phyloP scores from a whole-genome alignment of 2,797 vertebrate species.

The Scarus forsteni region DNA sequence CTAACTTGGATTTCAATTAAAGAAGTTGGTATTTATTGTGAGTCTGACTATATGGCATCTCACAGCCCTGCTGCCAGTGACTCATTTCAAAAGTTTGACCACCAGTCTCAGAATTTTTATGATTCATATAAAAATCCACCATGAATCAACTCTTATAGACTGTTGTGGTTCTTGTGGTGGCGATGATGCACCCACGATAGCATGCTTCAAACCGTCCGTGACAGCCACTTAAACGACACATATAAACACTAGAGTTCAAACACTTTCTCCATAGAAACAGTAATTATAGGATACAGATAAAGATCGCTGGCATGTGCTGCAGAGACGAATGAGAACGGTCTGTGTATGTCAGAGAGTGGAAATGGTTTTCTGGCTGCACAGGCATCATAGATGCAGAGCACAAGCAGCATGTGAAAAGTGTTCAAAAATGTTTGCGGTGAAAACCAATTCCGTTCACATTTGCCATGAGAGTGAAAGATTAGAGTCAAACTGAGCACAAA shows the following conservation, averaged over 20 bases:
- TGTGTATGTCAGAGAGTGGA: constrained; percentile 31
- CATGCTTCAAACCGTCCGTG: constrained; percentile 33
- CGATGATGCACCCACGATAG: constrained; percentile 51
- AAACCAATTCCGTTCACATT: not conserved
- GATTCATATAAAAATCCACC: constrained; percentile 37
- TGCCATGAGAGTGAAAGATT: not conserved
- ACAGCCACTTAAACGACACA: constrained; percentile 39
- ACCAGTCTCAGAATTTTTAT: constrained; percentile 34
- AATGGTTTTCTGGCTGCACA: constrained; percentile 19
- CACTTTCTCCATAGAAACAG: constrained; percentile 57
- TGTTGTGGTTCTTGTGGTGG: constrained; percentile 37
- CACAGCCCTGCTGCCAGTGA: constrained; percentile 25
- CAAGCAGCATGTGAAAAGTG: constrained; percentile 4
- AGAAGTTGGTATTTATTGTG: constrained; percentile 11
- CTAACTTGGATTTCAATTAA: constrained; percentile 28
- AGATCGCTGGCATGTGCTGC: constrained; percentile 41
- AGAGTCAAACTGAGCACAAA: constrained; percentile 5
- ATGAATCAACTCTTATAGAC: constrained; percentile 46
- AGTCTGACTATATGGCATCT: constrained; percentile 18
- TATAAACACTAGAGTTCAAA: constrained; percentile 51
- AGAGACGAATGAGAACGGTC: constrained; percentile 32
- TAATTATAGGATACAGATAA: constrained; percentile 58
- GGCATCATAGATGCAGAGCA: constrained; percentile 17
- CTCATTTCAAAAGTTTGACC: constrained; percentile 35
- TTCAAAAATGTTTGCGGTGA: constrained; percentile 5